Conservation (phyloP, 2,797 vertebrate genomes). For the Novumbra hubbsi region DNA sequence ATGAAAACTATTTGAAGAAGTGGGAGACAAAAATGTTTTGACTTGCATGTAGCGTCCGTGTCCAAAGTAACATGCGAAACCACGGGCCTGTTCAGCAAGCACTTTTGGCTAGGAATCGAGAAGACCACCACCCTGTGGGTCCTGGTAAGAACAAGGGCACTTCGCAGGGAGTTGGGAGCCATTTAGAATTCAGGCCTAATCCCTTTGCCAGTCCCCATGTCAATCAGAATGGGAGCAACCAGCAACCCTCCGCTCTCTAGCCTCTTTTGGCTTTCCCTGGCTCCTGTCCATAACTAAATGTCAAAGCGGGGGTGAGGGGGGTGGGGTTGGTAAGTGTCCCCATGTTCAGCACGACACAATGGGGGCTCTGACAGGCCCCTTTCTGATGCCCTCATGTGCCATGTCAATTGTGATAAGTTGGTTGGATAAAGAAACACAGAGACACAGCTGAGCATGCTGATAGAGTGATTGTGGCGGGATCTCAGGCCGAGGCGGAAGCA, state of each 20-base stretch:
- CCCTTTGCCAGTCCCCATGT: conserved; percentile 34
- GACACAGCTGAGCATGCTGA: conserved; percentile 7
- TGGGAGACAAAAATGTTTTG: neutral
- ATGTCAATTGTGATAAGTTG: conserved; percentile 31
- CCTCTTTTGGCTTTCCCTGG: neutral
- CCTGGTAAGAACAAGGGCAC: neutral
- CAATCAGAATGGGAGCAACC: conserved; percentile 52
- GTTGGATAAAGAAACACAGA: conserved; percentile 63
- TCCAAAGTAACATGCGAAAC: neutral
- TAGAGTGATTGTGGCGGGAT: neutral
- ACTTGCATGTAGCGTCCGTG: neutral
- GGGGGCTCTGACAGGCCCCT: conserved; percentile 23
- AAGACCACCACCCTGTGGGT: neutral
- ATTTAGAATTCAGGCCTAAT: neutral
- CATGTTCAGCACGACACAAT: conserved; percentile 51
- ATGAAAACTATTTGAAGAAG: no score
- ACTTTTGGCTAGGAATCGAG: no score
- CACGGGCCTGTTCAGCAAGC: neutral
- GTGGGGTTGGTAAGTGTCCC: conserved; percentile 24
- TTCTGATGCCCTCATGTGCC: neutral
- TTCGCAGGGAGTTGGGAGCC: neutral
- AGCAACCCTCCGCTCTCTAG: conserved; percentile 22
- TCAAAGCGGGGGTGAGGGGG: conserved; percentile 37
- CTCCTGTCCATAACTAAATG: conserved; percentile 21
- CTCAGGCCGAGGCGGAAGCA: conserved; percentile 23